Percentiles rank a stretch among this genome's conserved stretches.
Evolutionary conservation across 2,113 vertebrate genomes (phyloP).

Genomic region (Bostrychus sinensis): DNA sequence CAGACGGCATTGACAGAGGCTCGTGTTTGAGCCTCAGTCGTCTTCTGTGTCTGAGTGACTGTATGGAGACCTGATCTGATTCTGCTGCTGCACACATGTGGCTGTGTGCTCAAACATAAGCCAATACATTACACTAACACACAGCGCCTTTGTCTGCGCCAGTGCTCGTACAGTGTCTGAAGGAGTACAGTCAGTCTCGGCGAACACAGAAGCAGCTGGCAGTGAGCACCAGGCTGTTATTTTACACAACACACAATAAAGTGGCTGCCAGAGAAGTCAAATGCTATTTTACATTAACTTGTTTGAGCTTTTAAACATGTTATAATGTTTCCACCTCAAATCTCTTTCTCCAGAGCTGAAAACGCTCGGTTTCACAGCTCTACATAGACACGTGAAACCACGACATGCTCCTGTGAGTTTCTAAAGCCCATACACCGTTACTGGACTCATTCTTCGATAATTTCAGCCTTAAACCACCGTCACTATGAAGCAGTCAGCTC

Average conservation of each 20-base stretch:
- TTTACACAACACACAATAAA: not conserved
- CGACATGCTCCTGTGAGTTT: too few species aligned
- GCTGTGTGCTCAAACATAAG: not conserved
- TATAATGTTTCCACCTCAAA: too few species aligned
- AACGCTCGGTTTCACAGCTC: too few species aligned
- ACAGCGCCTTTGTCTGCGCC: not conserved
- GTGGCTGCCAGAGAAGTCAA: too few species aligned
- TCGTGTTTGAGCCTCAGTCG: too few species aligned
- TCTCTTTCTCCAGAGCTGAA: too few species aligned
- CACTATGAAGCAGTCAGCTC: too few species aligned
- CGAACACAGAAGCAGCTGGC: not conserved
- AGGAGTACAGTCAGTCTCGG: not conserved
- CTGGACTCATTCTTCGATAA: too few species aligned
- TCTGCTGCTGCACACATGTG: not conserved
- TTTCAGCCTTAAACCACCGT: too few species aligned
- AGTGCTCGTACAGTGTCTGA: not conserved
- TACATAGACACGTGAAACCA: too few species aligned
- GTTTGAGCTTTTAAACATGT: not conserved
- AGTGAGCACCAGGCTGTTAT: not conserved
- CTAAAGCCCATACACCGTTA: too few species aligned
- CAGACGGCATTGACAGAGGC: not conserved
- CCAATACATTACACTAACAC: not conserved
- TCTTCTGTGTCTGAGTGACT: not conserved
- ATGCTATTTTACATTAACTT: too few species aligned
- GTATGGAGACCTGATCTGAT: not conserved